Percentiles rank a stretch among this genome's conserved stretches.
These are phyloP conservation scores for Hydroisotoma schaefferi DNA, from an alignment of 2,888 invertebrate genomes.

Conservation along the genomic window DNA sequence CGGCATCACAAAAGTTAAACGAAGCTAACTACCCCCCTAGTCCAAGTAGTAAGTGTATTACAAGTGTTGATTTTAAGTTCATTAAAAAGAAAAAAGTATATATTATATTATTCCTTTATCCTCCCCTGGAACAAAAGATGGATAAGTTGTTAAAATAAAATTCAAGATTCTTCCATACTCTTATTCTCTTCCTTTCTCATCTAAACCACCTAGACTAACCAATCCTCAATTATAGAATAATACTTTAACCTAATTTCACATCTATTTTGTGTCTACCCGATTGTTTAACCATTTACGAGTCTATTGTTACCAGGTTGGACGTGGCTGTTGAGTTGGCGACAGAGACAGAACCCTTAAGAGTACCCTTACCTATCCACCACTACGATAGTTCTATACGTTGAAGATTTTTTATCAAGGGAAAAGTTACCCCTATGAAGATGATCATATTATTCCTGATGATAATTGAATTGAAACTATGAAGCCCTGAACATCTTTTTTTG, in stretches of 20 bases:
- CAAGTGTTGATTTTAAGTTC: background rate
- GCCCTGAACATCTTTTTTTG: no score
- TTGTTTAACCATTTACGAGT: conserved; percentile 16
- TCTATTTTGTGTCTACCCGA: conserved; percentile 17
- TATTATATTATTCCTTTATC: no score
- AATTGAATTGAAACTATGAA: no score
- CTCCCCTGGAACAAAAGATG: no score
- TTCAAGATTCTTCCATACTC: no score
- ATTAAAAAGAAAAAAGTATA: background rate
- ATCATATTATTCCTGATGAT: no score
- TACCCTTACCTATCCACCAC: background rate
- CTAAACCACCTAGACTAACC: no score
- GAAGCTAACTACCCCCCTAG: no score
- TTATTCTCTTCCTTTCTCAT: no score
- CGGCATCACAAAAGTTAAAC: no score
- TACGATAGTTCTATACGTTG: background rate
- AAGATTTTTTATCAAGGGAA: background rate
- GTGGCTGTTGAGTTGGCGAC: conserved; percentile 13
- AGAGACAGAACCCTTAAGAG: conserved; percentile 1
- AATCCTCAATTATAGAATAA: conserved; percentile 16
- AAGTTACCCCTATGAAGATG: background rate
- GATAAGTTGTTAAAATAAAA: no score
- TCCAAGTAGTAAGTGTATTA: no score
- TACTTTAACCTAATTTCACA: conserved; percentile 18
- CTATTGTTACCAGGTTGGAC: conserved; percentile 5